Percentiles rank a stretch among this genome's conserved stretches.
These are phyloP conservation scores for Chaetodon trifascialis DNA, from an alignment of 2,113 vertebrate species.

Conservation along the genomic window DNA sequence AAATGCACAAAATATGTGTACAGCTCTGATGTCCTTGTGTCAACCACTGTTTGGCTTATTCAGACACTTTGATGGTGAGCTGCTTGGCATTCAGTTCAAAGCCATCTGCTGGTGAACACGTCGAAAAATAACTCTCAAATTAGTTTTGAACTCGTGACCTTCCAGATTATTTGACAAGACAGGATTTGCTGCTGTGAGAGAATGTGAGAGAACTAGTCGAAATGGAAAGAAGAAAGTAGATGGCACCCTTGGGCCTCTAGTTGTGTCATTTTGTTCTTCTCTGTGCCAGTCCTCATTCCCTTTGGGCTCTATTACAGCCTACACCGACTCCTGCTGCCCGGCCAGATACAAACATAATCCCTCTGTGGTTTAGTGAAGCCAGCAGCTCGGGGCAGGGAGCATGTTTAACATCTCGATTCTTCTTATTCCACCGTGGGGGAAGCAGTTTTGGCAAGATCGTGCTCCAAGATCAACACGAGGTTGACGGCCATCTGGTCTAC, in stretches of 20 bases:
- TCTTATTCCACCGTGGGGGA: conserved; percentile 54
- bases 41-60: too few species aligned
- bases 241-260: conserved; percentile 22
- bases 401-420: conserved; percentile 71
- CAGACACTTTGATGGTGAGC: not conserved
- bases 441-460: conserved; percentile 46
- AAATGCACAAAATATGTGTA: too few species aligned
- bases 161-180: too few species aligned
- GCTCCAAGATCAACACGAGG: conserved; percentile 74
- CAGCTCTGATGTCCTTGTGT: too few species aligned
- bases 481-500: conserved; percentile 75
- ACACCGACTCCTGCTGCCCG: conserved; percentile 38
- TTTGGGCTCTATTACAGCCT: conserved; percentile 54
- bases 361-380: conserved; percentile 46
- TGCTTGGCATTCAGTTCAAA: not conserved
- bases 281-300: conserved; percentile 42
- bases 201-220: not conserved
- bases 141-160: not conserved
- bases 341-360: conserved; percentile 65
- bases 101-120: not conserved
- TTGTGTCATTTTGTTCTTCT: conserved; percentile 38
- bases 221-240: conserved; percentile 2
- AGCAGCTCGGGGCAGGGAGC: conserved; percentile 56
- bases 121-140: not conserved
- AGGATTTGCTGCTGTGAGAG: not conserved